phyloP scores from a whole-genome alignment of 2,888 invertebrate genomes.

The Apotomis capreana region DNA sequence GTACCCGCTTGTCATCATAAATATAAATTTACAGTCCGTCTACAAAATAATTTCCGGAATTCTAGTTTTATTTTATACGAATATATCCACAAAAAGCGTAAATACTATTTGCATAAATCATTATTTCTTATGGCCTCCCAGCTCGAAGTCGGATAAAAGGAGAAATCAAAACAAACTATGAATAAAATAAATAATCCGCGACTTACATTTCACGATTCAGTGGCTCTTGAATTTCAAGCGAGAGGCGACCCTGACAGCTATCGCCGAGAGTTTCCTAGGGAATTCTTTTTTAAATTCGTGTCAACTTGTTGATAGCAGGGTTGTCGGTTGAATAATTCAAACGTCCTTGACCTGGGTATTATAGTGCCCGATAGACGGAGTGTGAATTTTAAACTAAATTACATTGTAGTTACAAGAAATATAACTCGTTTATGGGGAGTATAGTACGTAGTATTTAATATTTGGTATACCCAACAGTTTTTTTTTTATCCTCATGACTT shows the following conservation, averaged over 20 bases:
- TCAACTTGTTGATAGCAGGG: constrained; percentile 41
- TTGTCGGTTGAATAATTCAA: constrained; percentile 38
- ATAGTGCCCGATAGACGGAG: constrained; percentile 9
- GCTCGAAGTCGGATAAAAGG: constrained; percentile 1
- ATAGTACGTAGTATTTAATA: too few relatives aligned
- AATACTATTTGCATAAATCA: not conserved
- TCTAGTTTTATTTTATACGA: not conserved
- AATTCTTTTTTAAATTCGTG: constrained; percentile 38
- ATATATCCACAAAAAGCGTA: not conserved
- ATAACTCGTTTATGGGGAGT: too few relatives aligned
- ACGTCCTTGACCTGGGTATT: constrained; percentile 22
- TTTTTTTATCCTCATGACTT: too few relatives aligned
- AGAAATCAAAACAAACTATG: constrained; percentile 30
- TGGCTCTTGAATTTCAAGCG: constrained; percentile 10
- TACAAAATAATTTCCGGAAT: not conserved
- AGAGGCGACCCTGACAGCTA: constrained; percentile 23
- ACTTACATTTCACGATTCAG: constrained; percentile 18
- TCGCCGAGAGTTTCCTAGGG: constrained; percentile 9
- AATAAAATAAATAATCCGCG: constrained; percentile 27
- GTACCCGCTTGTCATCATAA: too few relatives aligned
- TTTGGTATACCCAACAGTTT: too few relatives aligned
- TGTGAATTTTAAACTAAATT: constrained; percentile 8
- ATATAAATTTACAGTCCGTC: too few relatives aligned
- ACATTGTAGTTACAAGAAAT: not conserved
- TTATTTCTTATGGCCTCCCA: constrained; percentile 4